phyloP scores from a whole-genome alignment of 2,888 invertebrate species.

The Agonopterix alstromeriana region DNA sequence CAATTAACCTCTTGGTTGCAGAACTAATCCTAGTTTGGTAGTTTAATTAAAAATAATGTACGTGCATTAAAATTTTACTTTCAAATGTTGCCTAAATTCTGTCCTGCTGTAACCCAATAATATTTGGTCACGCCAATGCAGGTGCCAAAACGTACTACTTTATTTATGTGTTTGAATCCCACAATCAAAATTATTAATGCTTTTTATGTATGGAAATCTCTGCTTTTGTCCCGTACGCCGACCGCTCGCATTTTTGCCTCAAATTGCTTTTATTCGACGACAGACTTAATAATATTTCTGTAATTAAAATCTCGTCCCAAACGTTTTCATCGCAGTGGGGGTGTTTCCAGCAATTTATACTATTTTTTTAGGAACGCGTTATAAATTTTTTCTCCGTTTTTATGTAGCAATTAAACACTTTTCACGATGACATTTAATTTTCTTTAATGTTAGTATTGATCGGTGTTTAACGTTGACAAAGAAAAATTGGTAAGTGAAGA shows the following conservation, averaged over 20 bases:
- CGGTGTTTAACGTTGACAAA: too few species aligned
- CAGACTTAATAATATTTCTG: slow-evolving; percentile 69
- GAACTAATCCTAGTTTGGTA: too few species aligned
- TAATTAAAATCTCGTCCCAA: slow-evolving; percentile 64
- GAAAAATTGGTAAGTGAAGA: too few species aligned
- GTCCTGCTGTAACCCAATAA: too few species aligned
- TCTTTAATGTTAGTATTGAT: too few species aligned
- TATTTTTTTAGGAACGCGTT: slow-evolving; percentile 24
- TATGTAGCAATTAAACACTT: too few species aligned
- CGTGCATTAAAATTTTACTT: too few species aligned
- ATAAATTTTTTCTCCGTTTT: too few species aligned
- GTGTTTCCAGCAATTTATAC: slow-evolving; percentile 46
- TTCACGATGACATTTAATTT: too few species aligned
- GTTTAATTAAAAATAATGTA: too few species aligned
- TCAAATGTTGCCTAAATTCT: too few species aligned
- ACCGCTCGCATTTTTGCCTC: slow-evolving; percentile 33
- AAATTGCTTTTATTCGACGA: slow-evolving; percentile 62
- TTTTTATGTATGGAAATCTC: slow-evolving; percentile 62
- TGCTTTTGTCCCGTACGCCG: slow-evolving; percentile 44
- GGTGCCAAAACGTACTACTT: slow-evolving; percentile 50
- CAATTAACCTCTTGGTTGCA: too few species aligned
- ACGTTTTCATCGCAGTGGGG: slow-evolving; percentile 43
- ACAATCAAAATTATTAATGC: slow-evolving; percentile 70
- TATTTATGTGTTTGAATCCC: slow-evolving; percentile 58
- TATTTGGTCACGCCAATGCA: slow-evolving; percentile 1